These are phyloP conservation scores for Cecidostiba fungosa DNA, from an alignment of 2,888 invertebrate species.

Conservation along the genomic window DNA sequence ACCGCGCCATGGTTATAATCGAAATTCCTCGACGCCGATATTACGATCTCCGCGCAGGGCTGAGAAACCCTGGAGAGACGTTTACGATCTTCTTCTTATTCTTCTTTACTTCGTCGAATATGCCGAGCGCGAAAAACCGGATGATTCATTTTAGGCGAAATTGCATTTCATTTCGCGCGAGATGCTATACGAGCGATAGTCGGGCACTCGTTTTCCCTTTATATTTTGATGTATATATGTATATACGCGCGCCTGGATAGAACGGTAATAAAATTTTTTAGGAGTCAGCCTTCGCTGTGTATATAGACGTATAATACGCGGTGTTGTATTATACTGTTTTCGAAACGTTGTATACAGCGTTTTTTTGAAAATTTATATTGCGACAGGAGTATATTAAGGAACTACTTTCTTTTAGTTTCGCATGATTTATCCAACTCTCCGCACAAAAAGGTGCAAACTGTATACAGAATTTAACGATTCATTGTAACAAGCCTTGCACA, in stretches of 20 bases:
- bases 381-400: neutral
- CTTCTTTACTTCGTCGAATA: slow-evolving; percentile 38
- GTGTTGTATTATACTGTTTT: neutral
- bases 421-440: neutral
- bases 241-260: neutral
- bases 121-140: slow-evolving; percentile 42
- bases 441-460: neutral
- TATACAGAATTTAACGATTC: neutral
- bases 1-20: slow-evolving; percentile 13
- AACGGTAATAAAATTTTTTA: neutral
- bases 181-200: neutral
- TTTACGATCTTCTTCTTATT: slow-evolving; percentile 51
- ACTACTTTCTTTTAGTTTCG: neutral
- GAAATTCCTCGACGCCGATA: slow-evolving; percentile 60
- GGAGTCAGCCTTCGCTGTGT: neutral
- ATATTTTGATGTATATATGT: neutral
- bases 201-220: neutral
- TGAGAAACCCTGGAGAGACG: neutral
- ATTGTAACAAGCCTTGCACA: slow-evolving; percentile 15
- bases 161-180: slow-evolving; percentile 47
- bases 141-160: slow-evolving; percentile 57
- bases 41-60: slow-evolving; percentile 29
- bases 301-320: too few species aligned
- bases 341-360: neutral
- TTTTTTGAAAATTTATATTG: neutral